Conservation (phyloP, 2,797 vertebrate genomes). For the Enteromius unitaeniatus region DNA sequence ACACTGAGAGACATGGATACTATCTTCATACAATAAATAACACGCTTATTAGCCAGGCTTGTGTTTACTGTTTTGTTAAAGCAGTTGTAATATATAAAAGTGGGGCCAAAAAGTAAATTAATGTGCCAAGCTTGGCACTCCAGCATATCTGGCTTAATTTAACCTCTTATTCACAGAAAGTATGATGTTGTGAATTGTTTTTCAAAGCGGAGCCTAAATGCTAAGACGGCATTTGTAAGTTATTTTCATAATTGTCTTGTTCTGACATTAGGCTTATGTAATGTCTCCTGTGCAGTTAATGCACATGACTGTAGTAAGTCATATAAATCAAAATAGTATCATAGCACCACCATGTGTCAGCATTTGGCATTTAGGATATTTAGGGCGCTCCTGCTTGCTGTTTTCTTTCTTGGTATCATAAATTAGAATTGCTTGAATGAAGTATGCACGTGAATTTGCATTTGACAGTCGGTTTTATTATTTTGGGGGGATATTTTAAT, state of each 20-base stretch:
- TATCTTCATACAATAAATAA: background rate
- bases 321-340: background rate
- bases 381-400: background rate
- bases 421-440: background rate
- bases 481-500: background rate
- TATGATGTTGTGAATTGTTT: background rate
- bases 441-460: background rate
- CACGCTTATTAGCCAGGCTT: background rate
- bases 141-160: background rate
- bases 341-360: constrained; percentile 15
- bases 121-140: background rate
- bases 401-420: background rate
- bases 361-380: background rate
- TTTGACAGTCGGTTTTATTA: background rate
- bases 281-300: background rate
- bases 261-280: background rate
- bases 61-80: background rate
- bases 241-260: background rate
- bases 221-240: background rate
- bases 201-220: background rate
- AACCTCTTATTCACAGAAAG: background rate
- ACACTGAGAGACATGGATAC: background rate
- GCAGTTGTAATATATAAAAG: background rate
- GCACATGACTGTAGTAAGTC: background rate
- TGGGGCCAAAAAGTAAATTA: background rate